Evolutionary conservation across 2,888 invertebrate genomes (phyloP), one percentile per base, ranked within the genome.

Genomic region (Tetragnatha montana): DNA sequence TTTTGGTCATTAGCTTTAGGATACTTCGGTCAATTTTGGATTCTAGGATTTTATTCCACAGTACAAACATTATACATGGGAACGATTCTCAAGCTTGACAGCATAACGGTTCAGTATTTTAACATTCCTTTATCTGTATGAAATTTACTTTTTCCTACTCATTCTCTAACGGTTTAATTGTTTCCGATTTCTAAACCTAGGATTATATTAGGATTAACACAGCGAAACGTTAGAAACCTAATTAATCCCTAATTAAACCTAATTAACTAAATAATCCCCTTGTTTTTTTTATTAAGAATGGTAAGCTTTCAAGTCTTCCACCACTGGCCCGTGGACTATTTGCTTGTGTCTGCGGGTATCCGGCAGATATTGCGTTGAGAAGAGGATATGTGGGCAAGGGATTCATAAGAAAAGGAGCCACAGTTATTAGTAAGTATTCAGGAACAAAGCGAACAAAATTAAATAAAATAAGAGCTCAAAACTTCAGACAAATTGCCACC

Each of bases 11-110:
- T 88, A 14, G 88, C 88, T 12, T 19, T 88, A 0, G 88, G 88
- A 4, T 88, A 88, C 60, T 88, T 88, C 51, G 88, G 88, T n/a
- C 88, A 88, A 19, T 88, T 88, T 49, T 88, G 88, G 88, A 83
- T 88, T 68, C 49, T 88, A 14, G 88, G 88, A 10, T 88, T 88
- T 47, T 88, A 83, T 47, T 88, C 71, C 0, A 83, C 88, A 6
- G 78, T 78, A 7, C 88, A 88, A 68, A 82, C 88, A 12, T 51
- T 88, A 12, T 88, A 88, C 68, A 88, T 88, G 88, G 88, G 88
- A 1, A 88, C 88, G n/a, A 88, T 88, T 12, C 78, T 88, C 1
- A 88, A 88, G 17, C 21, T 88, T 17, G 88, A 83, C n/a, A 88
- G 88, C 51, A 83, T 76, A 60, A 79, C 82, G 68, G 88, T 88